Conservation (phyloP, 2,888 invertebrate genomes). For the Suillia variegata region DNA sequence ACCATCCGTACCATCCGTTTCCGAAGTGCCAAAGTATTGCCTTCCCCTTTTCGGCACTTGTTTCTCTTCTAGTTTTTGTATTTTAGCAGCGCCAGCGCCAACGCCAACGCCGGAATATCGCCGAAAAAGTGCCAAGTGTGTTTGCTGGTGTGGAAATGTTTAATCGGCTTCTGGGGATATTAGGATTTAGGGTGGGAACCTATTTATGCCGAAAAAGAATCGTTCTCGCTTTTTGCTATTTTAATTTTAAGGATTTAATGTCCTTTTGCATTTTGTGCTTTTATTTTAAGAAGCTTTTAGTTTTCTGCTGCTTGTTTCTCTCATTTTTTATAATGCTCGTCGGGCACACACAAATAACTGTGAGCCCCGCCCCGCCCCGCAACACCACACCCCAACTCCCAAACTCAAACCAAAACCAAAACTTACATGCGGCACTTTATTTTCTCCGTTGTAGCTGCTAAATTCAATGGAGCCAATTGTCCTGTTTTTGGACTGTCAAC, state of each 20-base stretch:
- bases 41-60: too few species aligned
- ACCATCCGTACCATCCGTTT: background rate
- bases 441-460: too few species aligned
- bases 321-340: conserved; percentile 8
- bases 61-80: too few species aligned
- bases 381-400: too few species aligned
- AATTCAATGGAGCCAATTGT: conserved; percentile 45
- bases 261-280: background rate
- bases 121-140: background rate
- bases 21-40: background rate
- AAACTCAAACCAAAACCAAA: too few species aligned
- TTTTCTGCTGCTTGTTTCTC: conserved; percentile 34
- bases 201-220: conserved; percentile 44
- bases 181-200: conserved; percentile 53
- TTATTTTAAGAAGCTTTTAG: conserved; percentile 33
- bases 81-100: background rate
- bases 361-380: too few species aligned
- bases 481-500: conserved; percentile 15
- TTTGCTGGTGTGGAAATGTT: conserved; percentile 39
- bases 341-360: background rate
- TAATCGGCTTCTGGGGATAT: conserved; percentile 53
- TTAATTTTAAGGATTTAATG: too few species aligned
- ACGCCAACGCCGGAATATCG: background rate
- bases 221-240: too few species aligned
- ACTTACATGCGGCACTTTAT: too few species aligned